Evolutionary conservation across 2,113 vertebrate species (phyloP), one percentile per base, ranked within the genome.

Genomic region (Carettochelys insculpta): DNA sequence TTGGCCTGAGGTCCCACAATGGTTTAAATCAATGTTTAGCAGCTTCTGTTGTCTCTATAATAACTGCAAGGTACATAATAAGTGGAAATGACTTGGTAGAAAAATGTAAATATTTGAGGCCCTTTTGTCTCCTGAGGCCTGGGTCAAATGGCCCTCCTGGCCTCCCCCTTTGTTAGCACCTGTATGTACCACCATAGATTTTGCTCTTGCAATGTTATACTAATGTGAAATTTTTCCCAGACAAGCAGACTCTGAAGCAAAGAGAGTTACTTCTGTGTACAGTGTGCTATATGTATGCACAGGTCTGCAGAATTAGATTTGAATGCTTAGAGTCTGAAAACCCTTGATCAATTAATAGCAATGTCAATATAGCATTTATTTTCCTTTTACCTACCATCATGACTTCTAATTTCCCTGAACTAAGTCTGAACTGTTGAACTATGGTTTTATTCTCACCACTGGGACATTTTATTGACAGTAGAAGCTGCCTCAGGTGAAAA

Each of bases 401-500:
- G 45, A 86, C 38, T 61, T 61, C 31, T 61, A n/a, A 61, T n/a
- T 61, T 61, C 58, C 34, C 58, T 61, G 14, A 31, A 61, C 17
- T 80, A 80, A 77, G 68, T 85, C 11, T 10, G 45, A 34, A 76
- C 76, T 80, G 52, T 76, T 90, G 82, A 89, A 80, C 91, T 94
- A 3, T 51, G 58, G 73, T 86, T 50, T 34, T 86, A 65, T 43
- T 61, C 31, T 16, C 16, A n/a, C 7, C 58, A 61, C 58, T 19
- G 31, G 31, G 31, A n/a, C 31, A 61, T 61, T 16, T n/a, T 61
- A 31, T 34, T 61, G 31, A 61, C 6, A 77, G 77, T 88, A 89
- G 43, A 86, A 91, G 45, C 82, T 86, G 90, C 94, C 90, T 95
- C 78, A 22, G 1, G 92, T 85, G 61, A 76, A 92, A 94, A 1